phyloP scores from a whole-genome alignment of 2,888 invertebrate genomes.

The Prionchulus punctatus region DNA sequence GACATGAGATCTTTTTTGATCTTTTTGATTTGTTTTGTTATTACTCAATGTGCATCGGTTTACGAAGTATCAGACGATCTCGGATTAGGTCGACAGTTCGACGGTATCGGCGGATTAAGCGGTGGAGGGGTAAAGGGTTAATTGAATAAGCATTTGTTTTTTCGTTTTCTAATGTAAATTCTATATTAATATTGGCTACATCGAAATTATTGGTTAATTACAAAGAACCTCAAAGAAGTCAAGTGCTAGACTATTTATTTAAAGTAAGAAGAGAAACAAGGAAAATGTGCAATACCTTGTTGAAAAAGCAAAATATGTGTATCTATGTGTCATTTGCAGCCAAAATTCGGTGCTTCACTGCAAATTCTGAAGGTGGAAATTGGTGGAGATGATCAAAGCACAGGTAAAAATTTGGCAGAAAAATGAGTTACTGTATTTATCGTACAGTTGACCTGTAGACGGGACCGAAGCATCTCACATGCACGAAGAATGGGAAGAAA shows the following conservation, averaged over 20 bases:
- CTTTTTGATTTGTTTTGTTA: too few relatives aligned
- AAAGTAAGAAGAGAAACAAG: conserved; percentile 25
- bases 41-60: too few relatives aligned
- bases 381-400: conserved; percentile 35
- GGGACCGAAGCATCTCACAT: conserved; percentile 33
- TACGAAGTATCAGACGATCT: conserved; percentile 12
- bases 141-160: too few relatives aligned
- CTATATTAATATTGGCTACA: too few relatives aligned
- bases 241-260: conserved; percentile 34
- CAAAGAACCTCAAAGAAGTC: conserved; percentile 25
- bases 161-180: too few relatives aligned
- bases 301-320: too few relatives aligned
- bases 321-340: too few relatives aligned
- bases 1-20: too few relatives aligned
- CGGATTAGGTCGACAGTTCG: conserved; percentile 19
- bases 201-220: conserved; percentile 13
- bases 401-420: conserved; percentile 22
- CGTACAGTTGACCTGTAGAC: conserved; percentile 2
- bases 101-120: conserved; percentile 27
- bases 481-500: conserved; percentile 32
- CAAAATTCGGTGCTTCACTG: conserved; percentile 32
- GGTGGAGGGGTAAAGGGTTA: conserved; percentile 29
- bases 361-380: conserved; percentile 36
- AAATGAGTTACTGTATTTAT: neutral
- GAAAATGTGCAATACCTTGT: neutral